phyloP scores from a whole-genome alignment of 2,888 invertebrate species.

The Lumbricus terrestris region DNA sequence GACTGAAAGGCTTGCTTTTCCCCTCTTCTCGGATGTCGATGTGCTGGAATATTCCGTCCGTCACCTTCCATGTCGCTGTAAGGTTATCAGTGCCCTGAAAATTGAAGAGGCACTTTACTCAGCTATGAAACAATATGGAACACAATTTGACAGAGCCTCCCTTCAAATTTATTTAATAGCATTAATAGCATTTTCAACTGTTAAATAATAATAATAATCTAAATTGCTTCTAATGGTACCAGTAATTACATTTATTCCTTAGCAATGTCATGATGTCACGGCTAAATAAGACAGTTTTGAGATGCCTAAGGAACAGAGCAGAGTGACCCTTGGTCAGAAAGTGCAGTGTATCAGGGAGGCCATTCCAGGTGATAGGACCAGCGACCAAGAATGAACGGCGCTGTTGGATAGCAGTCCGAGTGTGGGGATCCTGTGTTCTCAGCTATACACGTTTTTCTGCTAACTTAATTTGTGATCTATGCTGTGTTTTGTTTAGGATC shows the following conservation, averaged over 20 bases:
- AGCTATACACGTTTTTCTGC: no score
- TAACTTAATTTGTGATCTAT: no score
- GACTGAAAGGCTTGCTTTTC: slow-evolving; percentile 91
- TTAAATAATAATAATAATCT: not conserved
- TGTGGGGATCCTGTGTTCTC: no score
- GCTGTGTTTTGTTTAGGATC: slow-evolving; percentile 46
- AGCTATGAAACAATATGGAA: not conserved
- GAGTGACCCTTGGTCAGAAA: no score
- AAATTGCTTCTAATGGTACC: not conserved
- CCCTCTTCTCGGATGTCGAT: slow-evolving; percentile 93
- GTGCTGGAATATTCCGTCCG: slow-evolving; percentile 89
- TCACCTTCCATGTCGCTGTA: slow-evolving; percentile 98
- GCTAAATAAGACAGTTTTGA: no score
- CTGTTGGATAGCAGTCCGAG: no score
- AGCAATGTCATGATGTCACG: not conserved
- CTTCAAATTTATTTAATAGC: not conserved
- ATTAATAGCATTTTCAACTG: not conserved
- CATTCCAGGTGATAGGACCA: no score
- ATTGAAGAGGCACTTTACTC: slow-evolving; percentile 15
- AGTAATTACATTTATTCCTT: not conserved
- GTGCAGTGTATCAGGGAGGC: no score
- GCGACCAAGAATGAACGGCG: no score
- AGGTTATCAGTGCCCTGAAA: slow-evolving; percentile 81
- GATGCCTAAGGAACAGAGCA: no score
- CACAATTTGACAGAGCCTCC: not conserved